phyloP scores from a whole-genome alignment of 1,140 invertebrate genomes.

The Cardiocondyla obscurior region DNA sequence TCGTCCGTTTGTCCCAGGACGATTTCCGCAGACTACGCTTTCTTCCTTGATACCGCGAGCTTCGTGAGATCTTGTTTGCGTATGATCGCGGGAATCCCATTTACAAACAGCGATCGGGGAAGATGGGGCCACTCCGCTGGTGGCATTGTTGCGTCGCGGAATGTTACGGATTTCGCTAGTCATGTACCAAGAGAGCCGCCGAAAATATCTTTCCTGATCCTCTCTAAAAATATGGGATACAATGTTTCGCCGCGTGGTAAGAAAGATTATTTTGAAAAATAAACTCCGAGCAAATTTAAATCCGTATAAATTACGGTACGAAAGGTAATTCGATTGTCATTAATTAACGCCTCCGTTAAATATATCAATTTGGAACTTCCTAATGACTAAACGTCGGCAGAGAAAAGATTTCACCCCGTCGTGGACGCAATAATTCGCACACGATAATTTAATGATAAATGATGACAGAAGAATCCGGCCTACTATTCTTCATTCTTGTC shows the following conservation, averaged over 20 bases:
- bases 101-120: slow-evolving; percentile 17
- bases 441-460: slow-evolving; percentile 47
- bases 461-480: slow-evolving; percentile 27
- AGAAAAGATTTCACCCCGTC: background rate
- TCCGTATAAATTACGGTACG: background rate
- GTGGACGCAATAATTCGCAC: background rate
- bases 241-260: background rate
- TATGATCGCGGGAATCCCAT: slow-evolving; percentile 26
- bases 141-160: background rate
- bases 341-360: background rate
- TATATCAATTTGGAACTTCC: background rate
- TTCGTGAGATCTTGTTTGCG: slow-evolving; percentile 34
- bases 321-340: background rate
- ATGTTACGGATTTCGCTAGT: background rate
- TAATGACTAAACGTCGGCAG: background rate
- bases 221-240: background rate
- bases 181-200: background rate
- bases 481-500: slow-evolving; percentile 24
- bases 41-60: slow-evolving; percentile 21
- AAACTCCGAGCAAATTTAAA: background rate
- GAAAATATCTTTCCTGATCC: background rate
- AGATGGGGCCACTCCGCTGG: background rate
- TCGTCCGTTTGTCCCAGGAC: slow-evolving; percentile 48
- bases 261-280: background rate
- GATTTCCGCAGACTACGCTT: slow-evolving; percentile 16